Percentiles rank a stretch among this genome's conserved stretches.
Evolutionary conservation across 2,797 vertebrate genomes (phyloP).

Genomic region (Borostomias antarcticus): DNA sequence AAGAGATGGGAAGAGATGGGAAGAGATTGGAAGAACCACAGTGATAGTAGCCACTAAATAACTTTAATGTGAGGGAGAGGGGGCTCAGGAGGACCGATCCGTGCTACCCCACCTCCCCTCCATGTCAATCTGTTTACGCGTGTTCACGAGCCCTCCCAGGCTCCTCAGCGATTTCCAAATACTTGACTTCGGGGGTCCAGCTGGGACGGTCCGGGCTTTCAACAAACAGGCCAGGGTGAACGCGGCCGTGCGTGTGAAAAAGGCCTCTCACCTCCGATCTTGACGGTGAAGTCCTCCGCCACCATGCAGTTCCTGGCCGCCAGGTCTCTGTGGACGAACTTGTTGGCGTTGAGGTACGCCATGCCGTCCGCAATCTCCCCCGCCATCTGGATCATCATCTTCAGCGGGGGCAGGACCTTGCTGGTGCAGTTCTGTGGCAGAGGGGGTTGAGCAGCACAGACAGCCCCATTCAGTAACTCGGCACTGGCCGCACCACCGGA

Average conservation of each 20-base stretch:
- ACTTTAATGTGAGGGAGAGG: constrained; percentile 53
- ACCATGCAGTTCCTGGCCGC: constrained; percentile 99
- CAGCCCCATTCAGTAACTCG: not conserved
- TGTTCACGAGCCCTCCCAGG: constrained; percentile 49
- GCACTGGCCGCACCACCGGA: not conserved
- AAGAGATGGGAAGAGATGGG: too few species aligned
- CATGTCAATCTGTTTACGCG: constrained; percentile 36
- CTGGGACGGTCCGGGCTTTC: constrained; percentile 21
- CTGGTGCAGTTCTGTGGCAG: constrained; percentile 80
- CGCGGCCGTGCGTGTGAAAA: constrained; percentile 6
- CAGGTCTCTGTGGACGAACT: constrained; percentile 97
- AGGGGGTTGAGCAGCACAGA: constrained; percentile 9
- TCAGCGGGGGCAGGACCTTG: constrained; percentile 88
- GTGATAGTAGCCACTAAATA: constrained; percentile 47
- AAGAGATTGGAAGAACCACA: too few species aligned
- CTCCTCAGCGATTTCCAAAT: constrained; percentile 43
- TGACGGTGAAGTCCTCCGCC: constrained; percentile 96
- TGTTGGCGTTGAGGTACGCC: constrained; percentile 98
- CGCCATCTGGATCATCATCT: constrained; percentile 99
- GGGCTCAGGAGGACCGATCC: constrained; percentile 45
- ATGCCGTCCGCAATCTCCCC: constrained; percentile 98
- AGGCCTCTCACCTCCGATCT: constrained; percentile 90
- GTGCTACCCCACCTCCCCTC: constrained; percentile 47
- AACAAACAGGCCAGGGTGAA: not conserved
- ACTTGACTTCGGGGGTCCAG: constrained; percentile 40